Percentiles rank a stretch among this genome's conserved stretches.
phyloP scores from a whole-genome alignment of 2,888 invertebrate species.

The Spodoptera exigua region DNA sequence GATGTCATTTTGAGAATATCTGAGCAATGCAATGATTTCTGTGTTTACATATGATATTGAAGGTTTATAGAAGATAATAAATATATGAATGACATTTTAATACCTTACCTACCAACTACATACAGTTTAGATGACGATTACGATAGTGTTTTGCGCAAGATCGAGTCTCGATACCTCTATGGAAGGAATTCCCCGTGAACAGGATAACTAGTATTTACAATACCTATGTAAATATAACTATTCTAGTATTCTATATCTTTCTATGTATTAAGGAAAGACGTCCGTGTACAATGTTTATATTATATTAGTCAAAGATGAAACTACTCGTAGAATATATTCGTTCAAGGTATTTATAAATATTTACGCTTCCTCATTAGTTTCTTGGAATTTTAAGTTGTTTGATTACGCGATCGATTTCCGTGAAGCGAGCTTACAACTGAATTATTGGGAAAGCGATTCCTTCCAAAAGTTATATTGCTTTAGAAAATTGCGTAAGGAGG shows the following conservation, averaged over 20 bases:
- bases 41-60: too few species aligned
- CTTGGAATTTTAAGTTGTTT: slow-evolving; percentile 8
- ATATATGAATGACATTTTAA: neutral
- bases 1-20: too few species aligned
- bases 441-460: too few species aligned
- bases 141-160: slow-evolving; percentile 17
- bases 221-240: neutral
- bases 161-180: slow-evolving; percentile 5
- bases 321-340: slow-evolving; percentile 29
- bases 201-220: slow-evolving; percentile 28
- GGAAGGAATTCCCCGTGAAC: slow-evolving; percentile 41
- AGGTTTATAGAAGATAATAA: neutral
- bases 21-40: too few species aligned
- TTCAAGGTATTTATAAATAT: slow-evolving; percentile 26
- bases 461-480: too few species aligned
- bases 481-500: too few species aligned
- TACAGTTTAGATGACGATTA: slow-evolving; percentile 8
- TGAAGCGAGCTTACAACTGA: too few species aligned
- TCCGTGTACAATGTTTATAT: neutral
- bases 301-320: slow-evolving; percentile 11
- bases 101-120: neutral
- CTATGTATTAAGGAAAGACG: slow-evolving; percentile 26
- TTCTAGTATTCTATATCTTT: slow-evolving; percentile 4
- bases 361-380: slow-evolving; percentile 24
- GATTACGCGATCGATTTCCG: neutral